Evolutionary conservation across 2,888 invertebrate genomes (phyloP).

Genomic region (Erebia aethiops): DNA sequence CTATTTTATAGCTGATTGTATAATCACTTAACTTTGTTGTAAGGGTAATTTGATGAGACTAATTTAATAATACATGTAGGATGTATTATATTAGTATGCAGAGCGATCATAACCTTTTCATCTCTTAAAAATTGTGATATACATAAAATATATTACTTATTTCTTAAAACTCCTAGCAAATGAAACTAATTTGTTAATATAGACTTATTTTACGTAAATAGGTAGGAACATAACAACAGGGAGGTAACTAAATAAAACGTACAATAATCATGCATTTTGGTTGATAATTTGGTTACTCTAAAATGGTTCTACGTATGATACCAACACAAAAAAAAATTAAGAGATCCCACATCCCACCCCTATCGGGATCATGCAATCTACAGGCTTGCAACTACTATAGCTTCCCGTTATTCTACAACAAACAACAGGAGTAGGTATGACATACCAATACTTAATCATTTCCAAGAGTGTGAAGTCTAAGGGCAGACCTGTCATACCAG

Average conservation of each 20-base stretch:
- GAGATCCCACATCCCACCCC: neutral
- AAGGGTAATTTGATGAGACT: no score
- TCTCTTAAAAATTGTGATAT: no score
- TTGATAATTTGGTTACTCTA: neutral
- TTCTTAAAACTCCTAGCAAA: neutral
- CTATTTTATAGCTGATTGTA: no score
- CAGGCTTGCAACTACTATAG: no score
- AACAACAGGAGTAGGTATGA: conserved; percentile 40
- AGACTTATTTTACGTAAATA: neutral
- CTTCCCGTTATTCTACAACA: conserved; percentile 13
- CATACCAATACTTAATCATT: conserved; percentile 75
- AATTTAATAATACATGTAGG: no score
- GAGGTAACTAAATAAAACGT: neutral
- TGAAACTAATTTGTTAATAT: neutral
- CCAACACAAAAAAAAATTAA: neutral
- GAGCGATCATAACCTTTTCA: no score
- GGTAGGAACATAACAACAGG: neutral
- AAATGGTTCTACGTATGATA: neutral
- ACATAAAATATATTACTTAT: no score
- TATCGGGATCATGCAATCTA: conserved; percentile 17
- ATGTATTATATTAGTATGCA: no score
- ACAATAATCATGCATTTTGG: neutral
- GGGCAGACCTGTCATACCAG: conserved; percentile 69
- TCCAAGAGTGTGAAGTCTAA: conserved; percentile 69
- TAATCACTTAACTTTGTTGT: no score